These are phyloP conservation scores for Ommatoiulus sabulosus DNA, from an alignment of 2,888 invertebrate genomes.

Conservation along the genomic window DNA sequence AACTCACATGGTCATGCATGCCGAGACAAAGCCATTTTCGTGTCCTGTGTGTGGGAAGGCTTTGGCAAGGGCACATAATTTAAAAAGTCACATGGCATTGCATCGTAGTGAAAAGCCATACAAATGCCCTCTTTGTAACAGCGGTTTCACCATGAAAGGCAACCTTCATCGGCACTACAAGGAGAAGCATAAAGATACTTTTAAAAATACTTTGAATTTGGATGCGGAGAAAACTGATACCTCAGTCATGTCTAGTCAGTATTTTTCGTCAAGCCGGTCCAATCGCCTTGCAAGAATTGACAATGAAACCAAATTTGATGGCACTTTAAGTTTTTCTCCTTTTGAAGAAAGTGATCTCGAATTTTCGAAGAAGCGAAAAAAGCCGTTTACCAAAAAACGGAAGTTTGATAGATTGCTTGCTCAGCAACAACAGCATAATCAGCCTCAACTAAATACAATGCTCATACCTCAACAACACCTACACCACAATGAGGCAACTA, in stretches of 20 bases:
- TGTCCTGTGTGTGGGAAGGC: slow-evolving; percentile 68
- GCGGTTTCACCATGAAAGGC: slow-evolving; percentile 68
- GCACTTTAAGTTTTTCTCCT: background rate
- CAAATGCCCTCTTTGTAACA: slow-evolving; percentile 67
- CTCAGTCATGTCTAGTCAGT: slow-evolving; percentile 52
- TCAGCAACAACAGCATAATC: slow-evolving; percentile 49
- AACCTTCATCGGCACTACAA: slow-evolving; percentile 62
- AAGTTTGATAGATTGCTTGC: background rate
- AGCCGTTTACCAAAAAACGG: slow-evolving; percentile 54
- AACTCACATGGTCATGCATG: slow-evolving; percentile 68
- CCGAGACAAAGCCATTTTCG: slow-evolving; percentile 67
- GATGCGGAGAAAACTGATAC: slow-evolving; percentile 49
- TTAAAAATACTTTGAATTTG: slow-evolving; percentile 57
- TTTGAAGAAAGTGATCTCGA: slow-evolving; percentile 42
- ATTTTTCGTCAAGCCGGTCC: slow-evolving; percentile 23
- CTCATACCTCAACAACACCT: background rate
- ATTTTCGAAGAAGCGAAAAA: slow-evolving; percentile 49
- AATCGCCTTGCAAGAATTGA: background rate
- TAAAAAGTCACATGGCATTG: slow-evolving; percentile 68
- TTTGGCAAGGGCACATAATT: slow-evolving; percentile 67
- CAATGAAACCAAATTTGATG: slow-evolving; percentile 19
- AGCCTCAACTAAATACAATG: slow-evolving; percentile 34
- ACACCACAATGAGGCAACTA: background rate
- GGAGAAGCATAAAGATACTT: slow-evolving; percentile 62
- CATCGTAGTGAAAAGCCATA: slow-evolving; percentile 67